Evolutionary conservation across 35 echinoderm and acorn worm species (phyloP).

Genomic region (Eucidaris tribuloides): DNA sequence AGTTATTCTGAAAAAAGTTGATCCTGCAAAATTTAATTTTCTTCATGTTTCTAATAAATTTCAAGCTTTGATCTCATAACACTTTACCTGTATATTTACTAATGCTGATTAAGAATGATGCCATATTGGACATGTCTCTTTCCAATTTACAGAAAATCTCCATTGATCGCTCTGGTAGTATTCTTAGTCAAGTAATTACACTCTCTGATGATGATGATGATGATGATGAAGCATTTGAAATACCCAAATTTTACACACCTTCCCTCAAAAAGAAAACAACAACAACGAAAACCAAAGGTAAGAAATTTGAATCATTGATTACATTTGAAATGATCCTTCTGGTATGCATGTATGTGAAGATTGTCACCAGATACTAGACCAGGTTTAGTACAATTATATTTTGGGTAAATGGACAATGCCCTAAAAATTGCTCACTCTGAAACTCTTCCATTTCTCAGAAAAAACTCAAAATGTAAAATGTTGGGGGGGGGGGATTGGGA

Average conservation of each 20-base stretch:
- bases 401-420: too few species aligned
- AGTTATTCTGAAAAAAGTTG: too few species aligned
- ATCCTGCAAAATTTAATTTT: too few species aligned
- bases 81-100: background rate
- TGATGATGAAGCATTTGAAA: slow-evolving; percentile 27
- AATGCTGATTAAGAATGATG: background rate
- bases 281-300: slow-evolving; percentile 16
- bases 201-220: slow-evolving; percentile 17
- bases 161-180: background rate
- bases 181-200: background rate
- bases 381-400: background rate
- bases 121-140: background rate
- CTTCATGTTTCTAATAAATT: too few species aligned
- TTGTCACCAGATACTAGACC: too few species aligned
- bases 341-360: background rate
- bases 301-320: slow-evolving; percentile 24
- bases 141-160: background rate
- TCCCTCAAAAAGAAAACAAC: background rate
- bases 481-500: too few species aligned
- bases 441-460: too few species aligned
- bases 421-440: too few species aligned
- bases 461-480: too few species aligned
- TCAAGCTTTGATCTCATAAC: background rate
- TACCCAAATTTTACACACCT: background rate
- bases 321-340: background rate